A percentile compares a stretch with the other conserved stretches of the same genome.
Evolutionary conservation across 2,113 vertebrate genomes (phyloP).

Genomic region (Rhinogobius similis): DNA sequence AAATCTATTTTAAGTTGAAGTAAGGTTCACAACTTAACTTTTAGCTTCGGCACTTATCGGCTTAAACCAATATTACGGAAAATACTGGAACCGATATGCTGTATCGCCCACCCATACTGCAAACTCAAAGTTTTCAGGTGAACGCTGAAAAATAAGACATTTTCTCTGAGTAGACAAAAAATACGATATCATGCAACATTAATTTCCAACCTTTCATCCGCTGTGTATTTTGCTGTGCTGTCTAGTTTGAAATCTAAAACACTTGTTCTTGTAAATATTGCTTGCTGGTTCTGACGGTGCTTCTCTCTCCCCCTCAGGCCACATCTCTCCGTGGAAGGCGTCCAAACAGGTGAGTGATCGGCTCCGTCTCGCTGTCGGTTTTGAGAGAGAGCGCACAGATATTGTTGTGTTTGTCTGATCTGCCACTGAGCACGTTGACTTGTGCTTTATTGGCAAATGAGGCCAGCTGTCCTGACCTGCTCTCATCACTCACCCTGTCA

Average conservation of each 20-base stretch:
- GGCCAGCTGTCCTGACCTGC: slow-evolving; percentile 28
- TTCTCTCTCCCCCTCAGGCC: slow-evolving; percentile 83
- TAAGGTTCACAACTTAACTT: no score
- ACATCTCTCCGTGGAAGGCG: slow-evolving; percentile 97
- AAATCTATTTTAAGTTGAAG: no score
- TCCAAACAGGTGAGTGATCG: slow-evolving; percentile 88
- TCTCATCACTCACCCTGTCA: slow-evolving; percentile 34
- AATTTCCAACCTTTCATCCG: background rate
- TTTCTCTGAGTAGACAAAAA: background rate
- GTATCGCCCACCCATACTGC: no score
- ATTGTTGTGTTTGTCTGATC: slow-evolving; percentile 24
- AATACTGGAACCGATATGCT: no score
- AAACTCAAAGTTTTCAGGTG: background rate
- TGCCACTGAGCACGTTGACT: slow-evolving; percentile 32
- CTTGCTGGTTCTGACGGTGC: background rate
- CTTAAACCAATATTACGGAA: no score
- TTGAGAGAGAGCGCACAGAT: slow-evolving; percentile 22
- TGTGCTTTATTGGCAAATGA: slow-evolving; percentile 36
- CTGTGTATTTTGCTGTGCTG: background rate
- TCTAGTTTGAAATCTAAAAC: background rate
- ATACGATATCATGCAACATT: background rate
- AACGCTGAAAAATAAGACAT: background rate
- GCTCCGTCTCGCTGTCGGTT: slow-evolving; percentile 18
- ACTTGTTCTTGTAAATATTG: background rate
- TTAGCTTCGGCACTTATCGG: no score